These are phyloP conservation scores for Tautogolabrus adspersus DNA, from an alignment of 2,113 vertebrate species.

Conservation along the genomic window DNA sequence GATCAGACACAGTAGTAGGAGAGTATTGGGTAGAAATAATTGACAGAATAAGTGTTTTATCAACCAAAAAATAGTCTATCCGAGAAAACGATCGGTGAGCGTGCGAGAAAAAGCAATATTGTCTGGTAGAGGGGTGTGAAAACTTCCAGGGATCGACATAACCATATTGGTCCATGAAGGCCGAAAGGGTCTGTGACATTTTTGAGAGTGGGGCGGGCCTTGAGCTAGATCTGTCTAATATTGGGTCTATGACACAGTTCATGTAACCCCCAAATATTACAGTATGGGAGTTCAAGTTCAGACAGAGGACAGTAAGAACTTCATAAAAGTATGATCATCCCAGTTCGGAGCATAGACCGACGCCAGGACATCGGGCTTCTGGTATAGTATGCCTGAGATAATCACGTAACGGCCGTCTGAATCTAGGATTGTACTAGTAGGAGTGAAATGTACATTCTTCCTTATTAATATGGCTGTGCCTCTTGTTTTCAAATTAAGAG, in stretches of 20 bases:
- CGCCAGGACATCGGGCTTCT: not conserved
- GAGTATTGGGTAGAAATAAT: not conserved
- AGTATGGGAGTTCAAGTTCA: not conserved
- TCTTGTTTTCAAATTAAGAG: not conserved
- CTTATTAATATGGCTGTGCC: not conserved
- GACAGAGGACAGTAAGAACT: not conserved
- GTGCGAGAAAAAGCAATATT: not conserved
- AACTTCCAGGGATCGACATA: not conserved
- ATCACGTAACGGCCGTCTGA: not conserved
- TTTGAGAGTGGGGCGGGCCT: not conserved
- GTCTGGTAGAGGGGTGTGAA: not conserved
- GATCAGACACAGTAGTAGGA: not conserved
- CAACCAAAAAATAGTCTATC: not conserved
- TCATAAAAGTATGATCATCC: not conserved
- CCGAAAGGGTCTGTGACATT: not conserved
- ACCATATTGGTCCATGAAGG: not conserved
- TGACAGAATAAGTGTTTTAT: not conserved
- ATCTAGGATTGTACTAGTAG: not conserved
- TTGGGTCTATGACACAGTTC: not conserved
- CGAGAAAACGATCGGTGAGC: not conserved
- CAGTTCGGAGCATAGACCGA: not conserved
- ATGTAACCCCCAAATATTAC: not conserved
- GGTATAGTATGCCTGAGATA: not conserved
- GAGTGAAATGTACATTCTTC: slow-evolving; percentile 6
- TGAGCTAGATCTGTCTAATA: not conserved